phyloP scores from a whole-genome alignment of 2,113 vertebrate genomes.

The Catharus bicknelli region DNA sequence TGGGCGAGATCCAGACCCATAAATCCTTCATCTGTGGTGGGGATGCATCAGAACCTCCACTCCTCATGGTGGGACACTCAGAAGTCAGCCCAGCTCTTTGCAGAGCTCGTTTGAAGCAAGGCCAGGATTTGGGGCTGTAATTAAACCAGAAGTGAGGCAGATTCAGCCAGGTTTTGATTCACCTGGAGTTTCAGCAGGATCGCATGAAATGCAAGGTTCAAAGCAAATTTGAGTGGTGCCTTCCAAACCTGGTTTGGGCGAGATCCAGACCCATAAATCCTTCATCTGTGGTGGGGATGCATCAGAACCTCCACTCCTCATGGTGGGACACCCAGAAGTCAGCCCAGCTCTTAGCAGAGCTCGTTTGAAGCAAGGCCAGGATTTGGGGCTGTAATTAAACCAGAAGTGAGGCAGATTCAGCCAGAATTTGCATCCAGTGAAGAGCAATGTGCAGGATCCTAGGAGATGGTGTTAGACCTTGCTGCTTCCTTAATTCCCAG shows the following conservation, averaged over 20 bases:
- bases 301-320: neutral
- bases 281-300: neutral
- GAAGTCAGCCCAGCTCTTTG: neutral
- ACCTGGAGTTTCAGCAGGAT: conserved; percentile 2
- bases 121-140: neutral
- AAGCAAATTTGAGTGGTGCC: neutral
- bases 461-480: neutral
- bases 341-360: no score
- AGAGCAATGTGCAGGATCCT: neutral
- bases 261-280: neutral
- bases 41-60: neutral
- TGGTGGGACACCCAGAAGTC: neutral
- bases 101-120: conserved; percentile 9
- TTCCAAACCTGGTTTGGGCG: neutral
- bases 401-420: neutral
- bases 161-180: neutral
- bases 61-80: neutral
- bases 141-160: conserved; percentile 13
- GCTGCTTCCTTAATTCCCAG: neutral
- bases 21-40: neutral
- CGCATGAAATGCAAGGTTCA: neutral
- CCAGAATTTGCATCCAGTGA: neutral
- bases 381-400: neutral
- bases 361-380: conserved; percentile 9
- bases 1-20: neutral